Conservation (phyloP, 2,797 vertebrate species). For the Hyperoplus lanceolatus region DNA sequence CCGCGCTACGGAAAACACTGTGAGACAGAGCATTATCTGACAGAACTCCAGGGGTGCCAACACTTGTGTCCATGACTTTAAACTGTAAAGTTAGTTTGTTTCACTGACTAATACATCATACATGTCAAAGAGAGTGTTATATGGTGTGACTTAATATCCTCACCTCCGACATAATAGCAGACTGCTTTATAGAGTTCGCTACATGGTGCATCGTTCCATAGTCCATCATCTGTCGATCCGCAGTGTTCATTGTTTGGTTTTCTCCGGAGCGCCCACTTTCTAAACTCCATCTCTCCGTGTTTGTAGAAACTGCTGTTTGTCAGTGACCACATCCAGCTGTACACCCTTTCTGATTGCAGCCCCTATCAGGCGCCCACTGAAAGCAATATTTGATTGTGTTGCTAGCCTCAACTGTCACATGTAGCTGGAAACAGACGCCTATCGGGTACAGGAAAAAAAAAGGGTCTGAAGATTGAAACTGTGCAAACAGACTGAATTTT, state of each 20-base stretch:
- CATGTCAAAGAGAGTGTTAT: too few relatives aligned
- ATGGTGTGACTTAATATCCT: not conserved
- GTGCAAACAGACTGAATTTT: too few relatives aligned
- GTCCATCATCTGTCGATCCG: rapidly evolving
- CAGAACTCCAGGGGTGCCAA: too few relatives aligned
- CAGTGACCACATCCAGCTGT: constrained; percentile 49
- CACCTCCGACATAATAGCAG: constrained; percentile 35
- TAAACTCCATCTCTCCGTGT: not conserved
- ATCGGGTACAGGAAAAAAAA: not conserved
- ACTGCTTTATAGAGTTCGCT: rapidly evolving
- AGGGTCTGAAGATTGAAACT: too few relatives aligned
- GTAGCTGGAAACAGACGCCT: too few relatives aligned
- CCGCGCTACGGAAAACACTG: too few relatives aligned
- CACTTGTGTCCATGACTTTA: too few relatives aligned
- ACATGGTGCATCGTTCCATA: not conserved
- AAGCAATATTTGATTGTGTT: not conserved
- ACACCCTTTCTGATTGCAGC: too few relatives aligned
- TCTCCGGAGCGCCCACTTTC: not conserved
- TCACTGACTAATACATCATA: too few relatives aligned
- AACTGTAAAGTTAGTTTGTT: too few relatives aligned
- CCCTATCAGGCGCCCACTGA: constrained; percentile 32
- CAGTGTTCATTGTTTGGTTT: constrained; percentile 14
- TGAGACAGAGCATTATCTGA: not conserved
- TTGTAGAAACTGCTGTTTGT: constrained; percentile 10
- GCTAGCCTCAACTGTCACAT: not conserved